Conservation (phyloP, 2,113 vertebrate species). For the Colossoma macropomum region DNA sequence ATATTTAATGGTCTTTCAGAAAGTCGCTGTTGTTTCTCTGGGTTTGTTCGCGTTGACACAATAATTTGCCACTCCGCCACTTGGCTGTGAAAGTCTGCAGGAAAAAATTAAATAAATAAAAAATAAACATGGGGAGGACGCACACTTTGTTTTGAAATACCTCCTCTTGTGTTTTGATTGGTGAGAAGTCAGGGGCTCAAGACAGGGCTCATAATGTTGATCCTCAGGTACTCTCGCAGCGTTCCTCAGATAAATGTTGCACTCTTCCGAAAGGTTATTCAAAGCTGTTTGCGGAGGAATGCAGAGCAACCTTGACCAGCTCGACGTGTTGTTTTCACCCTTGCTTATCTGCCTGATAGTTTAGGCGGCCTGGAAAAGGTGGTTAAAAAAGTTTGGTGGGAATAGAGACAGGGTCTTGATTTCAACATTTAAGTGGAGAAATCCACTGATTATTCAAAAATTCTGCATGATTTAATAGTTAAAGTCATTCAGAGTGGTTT, state of each 20-base stretch:
- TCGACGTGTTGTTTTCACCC: slow-evolving; percentile 86
- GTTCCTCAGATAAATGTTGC: slow-evolving; percentile 68
- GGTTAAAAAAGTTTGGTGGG: slow-evolving; percentile 78
- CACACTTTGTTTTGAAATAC: slow-evolving; percentile 18
- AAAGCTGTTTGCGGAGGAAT: slow-evolving; percentile 79
- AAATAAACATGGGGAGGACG: neutral
- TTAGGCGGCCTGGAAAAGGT: slow-evolving; percentile 77
- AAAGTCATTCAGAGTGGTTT: too few relatives aligned
- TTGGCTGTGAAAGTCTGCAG: neutral
- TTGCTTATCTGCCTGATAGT: slow-evolving; percentile 82
- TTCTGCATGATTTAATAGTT: too few relatives aligned
- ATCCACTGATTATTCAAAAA: slow-evolving; percentile 65
- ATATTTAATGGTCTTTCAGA: slow-evolving; percentile 33
- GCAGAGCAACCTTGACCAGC: slow-evolving; percentile 90
- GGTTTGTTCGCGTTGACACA: slow-evolving; percentile 39
- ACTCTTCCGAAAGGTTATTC: slow-evolving; percentile 53
- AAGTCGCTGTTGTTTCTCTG: slow-evolving; percentile 2
- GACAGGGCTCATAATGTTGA: slow-evolving; percentile 26
- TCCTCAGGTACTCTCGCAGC: slow-evolving; percentile 70
- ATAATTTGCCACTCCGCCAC: slow-evolving; percentile 19
- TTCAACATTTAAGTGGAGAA: slow-evolving; percentile 85
- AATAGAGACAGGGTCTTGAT: slow-evolving; percentile 74
- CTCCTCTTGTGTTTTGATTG: slow-evolving; percentile 26
- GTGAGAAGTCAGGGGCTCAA: slow-evolving; percentile 1
- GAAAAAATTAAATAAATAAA: neutral